A percentile compares a stretch with the other conserved stretches of the same genome.
Conservation (phyloP, 2,113 vertebrate species). For the Leucopternis melanops region DNA sequence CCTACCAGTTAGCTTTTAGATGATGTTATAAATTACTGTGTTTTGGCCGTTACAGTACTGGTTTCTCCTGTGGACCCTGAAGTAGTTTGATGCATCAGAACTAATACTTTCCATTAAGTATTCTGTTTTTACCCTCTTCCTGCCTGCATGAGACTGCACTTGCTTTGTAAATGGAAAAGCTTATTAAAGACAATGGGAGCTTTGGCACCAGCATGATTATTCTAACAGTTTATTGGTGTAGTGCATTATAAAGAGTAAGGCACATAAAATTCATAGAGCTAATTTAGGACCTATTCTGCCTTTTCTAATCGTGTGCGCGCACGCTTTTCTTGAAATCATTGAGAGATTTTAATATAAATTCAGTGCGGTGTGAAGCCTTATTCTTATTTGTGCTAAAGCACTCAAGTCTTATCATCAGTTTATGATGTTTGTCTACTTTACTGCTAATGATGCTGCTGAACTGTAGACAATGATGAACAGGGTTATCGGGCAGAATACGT, state of each 20-base stretch:
- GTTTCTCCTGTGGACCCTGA: background rate
- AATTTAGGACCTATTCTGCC: background rate
- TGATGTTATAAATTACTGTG: background rate
- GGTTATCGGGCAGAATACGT: background rate
- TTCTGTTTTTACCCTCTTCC: background rate
- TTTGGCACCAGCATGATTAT: background rate
- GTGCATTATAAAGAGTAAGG: background rate
- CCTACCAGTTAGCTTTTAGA: background rate
- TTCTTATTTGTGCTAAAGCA: background rate
- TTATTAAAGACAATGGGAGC: background rate
- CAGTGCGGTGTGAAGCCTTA: background rate
- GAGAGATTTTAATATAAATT: background rate
- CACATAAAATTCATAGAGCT: background rate
- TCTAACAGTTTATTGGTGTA: background rate
- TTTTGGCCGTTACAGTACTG: background rate
- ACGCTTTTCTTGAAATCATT: background rate
- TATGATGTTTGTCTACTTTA: conserved; percentile 30
- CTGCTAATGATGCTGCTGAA: conserved; percentile 3
- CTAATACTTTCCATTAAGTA: background rate
- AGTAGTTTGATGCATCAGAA: background rate
- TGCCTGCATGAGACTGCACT: background rate
- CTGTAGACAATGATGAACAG: background rate
- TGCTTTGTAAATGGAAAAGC: background rate
- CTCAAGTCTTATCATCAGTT: background rate
- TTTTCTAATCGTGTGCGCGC: background rate